Evolutionary conservation across 2,888 invertebrate genomes (phyloP).

Genomic region (Nezara viridula): DNA sequence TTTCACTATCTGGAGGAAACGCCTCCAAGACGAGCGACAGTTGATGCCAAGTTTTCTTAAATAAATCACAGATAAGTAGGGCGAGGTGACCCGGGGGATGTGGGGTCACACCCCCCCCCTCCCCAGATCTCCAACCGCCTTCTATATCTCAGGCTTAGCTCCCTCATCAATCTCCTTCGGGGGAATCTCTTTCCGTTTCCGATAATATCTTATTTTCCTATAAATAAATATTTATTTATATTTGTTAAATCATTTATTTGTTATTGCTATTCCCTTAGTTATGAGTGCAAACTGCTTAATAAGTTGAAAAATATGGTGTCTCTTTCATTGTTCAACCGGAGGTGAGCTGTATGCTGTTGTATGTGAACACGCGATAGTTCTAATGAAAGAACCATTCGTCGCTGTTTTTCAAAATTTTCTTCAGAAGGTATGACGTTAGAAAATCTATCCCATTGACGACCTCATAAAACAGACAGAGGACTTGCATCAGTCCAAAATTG

Average conservation of each 20-base stretch:
- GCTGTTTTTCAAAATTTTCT: too few relatives aligned
- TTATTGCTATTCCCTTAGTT: background rate
- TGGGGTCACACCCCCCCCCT: slow-evolving; percentile 27
- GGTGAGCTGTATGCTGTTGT: too few relatives aligned
- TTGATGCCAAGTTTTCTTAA: slow-evolving; percentile 42
- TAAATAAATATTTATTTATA: slow-evolving; percentile 9
- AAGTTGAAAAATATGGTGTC: too few relatives aligned
- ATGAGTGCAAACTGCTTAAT: too few relatives aligned
- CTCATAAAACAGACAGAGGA: too few relatives aligned
- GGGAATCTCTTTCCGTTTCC: background rate
- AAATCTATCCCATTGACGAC: too few relatives aligned
- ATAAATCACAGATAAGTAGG: slow-evolving; percentile 46
- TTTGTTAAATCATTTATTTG: background rate
- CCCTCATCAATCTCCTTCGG: slow-evolving; percentile 28
- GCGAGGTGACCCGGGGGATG: slow-evolving; percentile 40
- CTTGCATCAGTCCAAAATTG: too few relatives aligned
- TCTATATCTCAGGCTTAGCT: slow-evolving; percentile 1
- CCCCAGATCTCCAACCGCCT: slow-evolving; percentile 1
- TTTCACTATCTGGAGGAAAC: slow-evolving; percentile 42
- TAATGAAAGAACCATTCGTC: too few relatives aligned
- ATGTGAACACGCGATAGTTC: too few relatives aligned
- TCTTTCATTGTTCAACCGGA: too few relatives aligned
- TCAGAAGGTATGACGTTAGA: too few relatives aligned
- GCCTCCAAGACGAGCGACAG: slow-evolving; percentile 9
- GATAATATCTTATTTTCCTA: background rate